phyloP scores from a whole-genome alignment of 2,888 invertebrate species.

The Monopis laevigella region DNA sequence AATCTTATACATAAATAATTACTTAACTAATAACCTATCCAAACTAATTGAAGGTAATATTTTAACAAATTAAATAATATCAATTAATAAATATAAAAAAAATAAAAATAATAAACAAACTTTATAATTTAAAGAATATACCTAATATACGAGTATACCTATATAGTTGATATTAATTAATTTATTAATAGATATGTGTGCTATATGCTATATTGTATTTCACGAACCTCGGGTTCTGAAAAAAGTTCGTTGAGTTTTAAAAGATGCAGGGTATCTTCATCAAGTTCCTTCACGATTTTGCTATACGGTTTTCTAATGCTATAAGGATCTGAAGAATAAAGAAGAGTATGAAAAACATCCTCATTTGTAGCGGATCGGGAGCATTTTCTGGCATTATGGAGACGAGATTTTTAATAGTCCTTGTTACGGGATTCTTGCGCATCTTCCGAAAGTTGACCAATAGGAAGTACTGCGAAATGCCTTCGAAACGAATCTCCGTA shows the following conservation, averaged over 20 bases:
- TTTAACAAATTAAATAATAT: no score
- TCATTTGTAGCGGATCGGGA: constrained; percentile 6
- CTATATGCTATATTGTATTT: no score
- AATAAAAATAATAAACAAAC: no score
- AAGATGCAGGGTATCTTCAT: constrained; percentile 14
- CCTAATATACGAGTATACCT: no score
- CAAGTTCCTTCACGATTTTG: constrained; percentile 15
- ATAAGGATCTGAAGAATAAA: constrained; percentile 14
- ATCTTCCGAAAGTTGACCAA: constrained; percentile 15
- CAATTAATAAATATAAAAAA: no score
- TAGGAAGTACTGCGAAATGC: constrained; percentile 5
- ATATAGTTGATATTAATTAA: no score
- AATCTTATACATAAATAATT: no score
- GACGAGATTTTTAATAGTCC: constrained; percentile 14
- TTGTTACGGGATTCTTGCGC: constrained; percentile 17
- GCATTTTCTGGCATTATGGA: constrained; percentile 14
- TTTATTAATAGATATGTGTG: no score
- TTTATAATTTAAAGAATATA: no score
- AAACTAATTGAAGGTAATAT: no score
- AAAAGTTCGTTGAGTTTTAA: constrained; percentile 12
- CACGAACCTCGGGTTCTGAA: constrained; percentile 2
- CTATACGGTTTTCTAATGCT: constrained; percentile 15
- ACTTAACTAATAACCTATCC: no score
- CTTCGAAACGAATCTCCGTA: no score
- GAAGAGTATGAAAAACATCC: constrained; percentile 13